Base-by-base conservation (phyloP, 2,888 invertebrate genomes). In the Nipponacmea schrenckii region DNA sequence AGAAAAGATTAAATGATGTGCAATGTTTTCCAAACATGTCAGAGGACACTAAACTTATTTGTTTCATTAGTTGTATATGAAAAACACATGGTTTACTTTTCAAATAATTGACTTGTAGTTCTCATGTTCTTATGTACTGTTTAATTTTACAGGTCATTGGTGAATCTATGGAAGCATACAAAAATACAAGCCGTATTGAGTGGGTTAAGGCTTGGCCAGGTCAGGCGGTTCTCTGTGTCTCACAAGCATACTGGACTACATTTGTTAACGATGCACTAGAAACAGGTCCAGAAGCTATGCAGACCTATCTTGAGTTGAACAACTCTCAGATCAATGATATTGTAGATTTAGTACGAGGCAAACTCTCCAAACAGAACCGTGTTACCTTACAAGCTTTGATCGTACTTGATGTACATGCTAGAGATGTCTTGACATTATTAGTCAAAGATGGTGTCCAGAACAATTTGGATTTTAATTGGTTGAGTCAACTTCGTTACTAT, bases 291-390 rank as follows among this genome's bases (percentile, higher is more conserved):
- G 69, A 70, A 24, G 86, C 65, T 90, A 93, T 91, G 89, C 90
- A 75, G 84, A 90, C 83, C 0, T 96, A 95, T 86, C 91, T 94
- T 81, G 90, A 92, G 26, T 91, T 92, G 74, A 94, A 94, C 85
- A 94, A 94, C 80, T 84, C 85, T 27, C 95, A 96, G 89, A 94
- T 96, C 76, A 92, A 92, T 31, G 93, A 94, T 83, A 94, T 96
- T 80, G 95, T 97, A 0, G 93, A 93, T 81, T 90, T 96, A 74
- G 96, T 97, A 0, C 92, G 90, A 75, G 89, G 90, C 12, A 87
- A 89, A 67, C 82, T 90, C 48, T 87, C 88, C 62, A 88, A 88
- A 78, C 90, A 90, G 83, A 89, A 89, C 76, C 83, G 90, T 70
- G 86, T 86, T 10, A 89, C 89, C 1, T 80, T 89, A 31, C 89